Conservation (phyloP, 64 coral and sea anemone species). For the Orbicella faveolata region DNA sequence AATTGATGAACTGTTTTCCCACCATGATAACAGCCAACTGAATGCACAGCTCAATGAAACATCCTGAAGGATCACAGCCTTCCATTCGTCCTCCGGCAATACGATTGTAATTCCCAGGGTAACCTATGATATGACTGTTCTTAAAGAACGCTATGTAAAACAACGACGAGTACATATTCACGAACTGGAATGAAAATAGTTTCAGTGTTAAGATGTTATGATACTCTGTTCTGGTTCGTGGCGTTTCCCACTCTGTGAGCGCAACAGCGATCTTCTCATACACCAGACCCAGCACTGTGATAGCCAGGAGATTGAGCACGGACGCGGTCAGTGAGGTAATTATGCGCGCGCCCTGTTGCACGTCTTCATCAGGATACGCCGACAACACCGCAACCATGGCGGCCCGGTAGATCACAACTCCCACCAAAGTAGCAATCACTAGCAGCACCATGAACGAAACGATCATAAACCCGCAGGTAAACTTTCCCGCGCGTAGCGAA, state of each 20-base stretch:
- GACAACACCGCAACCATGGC: constrained; percentile 77
- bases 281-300: constrained; percentile 77
- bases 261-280: constrained; percentile 85
- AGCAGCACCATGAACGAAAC: constrained; percentile 78
- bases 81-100: constrained; percentile 76
- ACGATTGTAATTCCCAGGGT: constrained; percentile 79
- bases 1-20: constrained; percentile 84
- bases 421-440: constrained; percentile 73
- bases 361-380: constrained; percentile 67
- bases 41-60: constrained; percentile 97
- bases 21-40: constrained; percentile 91
- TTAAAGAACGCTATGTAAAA: constrained; percentile 99
- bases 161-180: constrained; percentile 91
- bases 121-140: constrained; percentile 71
- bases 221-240: constrained; percentile 78
- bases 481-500: constrained; percentile 42
- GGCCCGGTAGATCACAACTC: constrained; percentile 89
- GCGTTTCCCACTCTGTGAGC: constrained; percentile 93
- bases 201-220: constrained; percentile 83
- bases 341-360: constrained; percentile 75
- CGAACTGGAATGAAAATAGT: constrained; percentile 92
- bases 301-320: constrained; percentile 75
- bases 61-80: constrained; percentile 96
- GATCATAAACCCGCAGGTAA: constrained; percentile 53
- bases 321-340: constrained; percentile 89